Conservation (phyloP, 2,888 invertebrate genomes). For the Onchidella celtica region DNA sequence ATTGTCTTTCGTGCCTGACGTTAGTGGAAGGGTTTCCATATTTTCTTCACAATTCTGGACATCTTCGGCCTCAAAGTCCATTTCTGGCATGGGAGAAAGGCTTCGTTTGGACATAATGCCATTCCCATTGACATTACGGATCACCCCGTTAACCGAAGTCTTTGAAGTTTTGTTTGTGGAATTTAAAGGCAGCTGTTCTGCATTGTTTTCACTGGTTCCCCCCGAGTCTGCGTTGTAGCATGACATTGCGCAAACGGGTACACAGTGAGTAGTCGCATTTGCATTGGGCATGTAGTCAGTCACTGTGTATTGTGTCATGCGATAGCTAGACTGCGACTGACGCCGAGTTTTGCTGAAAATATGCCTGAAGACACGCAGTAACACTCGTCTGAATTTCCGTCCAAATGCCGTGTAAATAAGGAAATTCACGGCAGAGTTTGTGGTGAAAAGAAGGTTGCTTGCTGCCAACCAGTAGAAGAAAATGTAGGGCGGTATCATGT, state of each 20-base stretch:
- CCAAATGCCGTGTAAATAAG: slow-evolving; percentile 77
- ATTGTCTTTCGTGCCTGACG: neutral
- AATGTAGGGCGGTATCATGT: slow-evolving; percentile 60
- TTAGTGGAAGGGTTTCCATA: neutral
- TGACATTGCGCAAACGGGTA: neutral
- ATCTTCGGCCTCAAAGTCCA: neutral
- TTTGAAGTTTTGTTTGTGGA: neutral
- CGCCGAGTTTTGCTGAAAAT: slow-evolving; percentile 35
- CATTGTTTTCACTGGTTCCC: slow-evolving; percentile 3
- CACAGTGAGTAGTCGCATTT: neutral
- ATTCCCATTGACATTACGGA: neutral
- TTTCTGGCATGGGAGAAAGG: neutral
- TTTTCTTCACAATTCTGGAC: neutral
- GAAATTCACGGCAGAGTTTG: slow-evolving; percentile 77
- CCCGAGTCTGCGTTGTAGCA: neutral
- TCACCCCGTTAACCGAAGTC: neutral
- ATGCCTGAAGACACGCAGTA: slow-evolving; percentile 65
- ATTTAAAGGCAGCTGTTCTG: neutral
- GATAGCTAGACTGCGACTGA: neutral
- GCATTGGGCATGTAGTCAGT: neutral
- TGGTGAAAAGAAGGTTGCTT: slow-evolving; percentile 72
- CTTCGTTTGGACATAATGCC: neutral
- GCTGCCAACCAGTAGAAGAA: slow-evolving; percentile 73
- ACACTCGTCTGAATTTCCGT: slow-evolving; percentile 69
- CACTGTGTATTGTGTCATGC: neutral